Conservation (phyloP, 64 coral and sea anemone genomes). For the Pachyseris speciosa region DNA sequence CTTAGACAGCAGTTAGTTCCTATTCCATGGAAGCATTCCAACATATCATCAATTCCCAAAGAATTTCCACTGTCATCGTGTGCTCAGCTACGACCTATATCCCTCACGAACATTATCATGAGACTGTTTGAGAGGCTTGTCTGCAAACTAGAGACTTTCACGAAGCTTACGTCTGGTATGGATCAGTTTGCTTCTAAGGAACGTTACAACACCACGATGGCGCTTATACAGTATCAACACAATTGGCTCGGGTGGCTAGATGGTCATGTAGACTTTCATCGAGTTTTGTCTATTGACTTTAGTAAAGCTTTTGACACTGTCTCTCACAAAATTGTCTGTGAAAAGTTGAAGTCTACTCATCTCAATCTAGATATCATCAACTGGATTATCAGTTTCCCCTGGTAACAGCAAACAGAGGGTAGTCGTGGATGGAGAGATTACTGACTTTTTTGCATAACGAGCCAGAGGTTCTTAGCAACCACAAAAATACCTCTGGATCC, state of each 20-base stretch:
- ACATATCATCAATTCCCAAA: conserved; percentile 41
- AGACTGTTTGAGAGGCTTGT: conserved; percentile 34
- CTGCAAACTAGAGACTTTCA: background rate
- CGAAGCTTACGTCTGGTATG: background rate
- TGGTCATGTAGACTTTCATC: too few relatives aligned
- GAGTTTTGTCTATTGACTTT: conserved; percentile 9
- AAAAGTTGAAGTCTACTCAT: background rate
- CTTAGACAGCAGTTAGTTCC: conserved; percentile 26
- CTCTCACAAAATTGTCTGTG: conserved; percentile 11
- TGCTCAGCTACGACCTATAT: conserved; percentile 33
- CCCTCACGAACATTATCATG: conserved; percentile 47
- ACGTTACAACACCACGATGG: background rate
- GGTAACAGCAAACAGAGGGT: background rate
- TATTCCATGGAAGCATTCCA: conserved; percentile 31
- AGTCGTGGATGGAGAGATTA: background rate
- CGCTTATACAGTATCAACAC: background rate
- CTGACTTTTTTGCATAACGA: background rate
- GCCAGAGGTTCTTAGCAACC: too few relatives aligned
- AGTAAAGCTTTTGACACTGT: conserved; percentile 32
- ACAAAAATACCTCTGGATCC: too few relatives aligned
- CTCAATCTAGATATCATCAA: conserved; percentile 17
- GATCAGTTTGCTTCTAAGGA: conserved; percentile 33
- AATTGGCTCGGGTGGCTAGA: background rate
- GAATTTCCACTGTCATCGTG: background rate
- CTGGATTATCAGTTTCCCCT: background rate